Conservation (phyloP, 1,140 invertebrate genomes). For the Drosophila cardini region DNA sequence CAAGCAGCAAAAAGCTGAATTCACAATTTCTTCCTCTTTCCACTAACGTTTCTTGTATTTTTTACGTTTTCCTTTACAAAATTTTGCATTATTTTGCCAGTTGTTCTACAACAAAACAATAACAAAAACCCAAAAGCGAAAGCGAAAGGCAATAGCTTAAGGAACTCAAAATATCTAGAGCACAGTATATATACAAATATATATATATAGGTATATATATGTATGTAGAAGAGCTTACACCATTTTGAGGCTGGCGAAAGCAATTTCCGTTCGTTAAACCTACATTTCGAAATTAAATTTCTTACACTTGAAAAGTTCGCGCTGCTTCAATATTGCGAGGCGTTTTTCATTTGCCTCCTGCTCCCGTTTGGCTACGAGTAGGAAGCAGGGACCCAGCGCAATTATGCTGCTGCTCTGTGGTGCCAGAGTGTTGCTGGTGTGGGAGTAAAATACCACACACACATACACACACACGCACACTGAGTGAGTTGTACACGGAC, state of each 20-base stretch:
- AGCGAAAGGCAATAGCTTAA: conserved; percentile 47
- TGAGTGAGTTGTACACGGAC: conserved; percentile 12
- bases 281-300: conserved; percentile 83
- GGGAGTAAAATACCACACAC: conserved; percentile 14
- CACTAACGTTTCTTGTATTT: too few species aligned
- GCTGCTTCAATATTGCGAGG: conserved; percentile 67
- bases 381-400: conserved; percentile 43
- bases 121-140: conserved; percentile 25
- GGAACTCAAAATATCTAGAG: conserved; percentile 11
- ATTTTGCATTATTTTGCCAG: conserved; percentile 42
- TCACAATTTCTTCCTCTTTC: conserved; percentile 32
- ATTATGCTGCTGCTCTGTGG: conserved; percentile 50
- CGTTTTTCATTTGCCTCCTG: conserved; percentile 75
- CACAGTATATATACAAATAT: conserved; percentile 17
- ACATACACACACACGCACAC: conserved; percentile 19
- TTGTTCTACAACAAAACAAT: conserved; percentile 30
- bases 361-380: conserved; percentile 8
- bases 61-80: conserved; percentile 39
- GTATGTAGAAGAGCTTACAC: conserved; percentile 51
- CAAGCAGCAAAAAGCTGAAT: conserved; percentile 55
- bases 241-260: conserved; percentile 70
- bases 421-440: neutral
- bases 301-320: conserved; percentile 81
- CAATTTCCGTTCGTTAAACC: conserved; percentile 83
- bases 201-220: neutral